Evolutionary conservation across 2,797 vertebrate genomes (phyloP).

Genomic region (Rhynchotus rufescens): DNA sequence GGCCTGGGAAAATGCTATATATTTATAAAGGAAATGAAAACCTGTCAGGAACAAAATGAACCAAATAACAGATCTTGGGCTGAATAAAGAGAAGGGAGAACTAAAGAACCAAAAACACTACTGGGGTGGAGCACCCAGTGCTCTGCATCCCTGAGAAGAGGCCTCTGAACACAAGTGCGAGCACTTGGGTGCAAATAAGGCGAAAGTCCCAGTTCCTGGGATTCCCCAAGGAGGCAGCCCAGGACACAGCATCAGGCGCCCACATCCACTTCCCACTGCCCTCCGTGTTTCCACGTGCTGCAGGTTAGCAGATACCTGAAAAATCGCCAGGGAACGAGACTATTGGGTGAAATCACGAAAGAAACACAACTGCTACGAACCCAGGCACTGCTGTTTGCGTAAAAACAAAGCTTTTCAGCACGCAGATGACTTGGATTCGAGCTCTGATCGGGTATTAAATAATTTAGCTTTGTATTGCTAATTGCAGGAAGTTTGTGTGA

Average conservation of each 20-base stretch:
- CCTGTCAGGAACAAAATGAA: slow-evolving; percentile 68
- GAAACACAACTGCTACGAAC: background rate
- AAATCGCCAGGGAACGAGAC: background rate
- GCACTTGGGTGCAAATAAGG: background rate
- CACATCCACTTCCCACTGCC: background rate
- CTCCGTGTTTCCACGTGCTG: rapidly evolving
- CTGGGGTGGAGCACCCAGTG: background rate
- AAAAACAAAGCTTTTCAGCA: background rate
- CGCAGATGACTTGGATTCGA: background rate
- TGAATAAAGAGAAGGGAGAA: slow-evolving; percentile 58
- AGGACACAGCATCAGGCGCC: too few species aligned
- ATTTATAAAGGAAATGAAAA: slow-evolving; percentile 77
- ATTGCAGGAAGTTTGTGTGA: slow-evolving; percentile 64
- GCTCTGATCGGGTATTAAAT: slow-evolving; percentile 23
- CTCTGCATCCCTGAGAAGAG: background rate
- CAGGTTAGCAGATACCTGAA: background rate
- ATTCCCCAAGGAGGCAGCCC: background rate
- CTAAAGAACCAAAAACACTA: slow-evolving; percentile 4
- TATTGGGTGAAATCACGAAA: background rate
- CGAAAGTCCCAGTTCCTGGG: background rate
- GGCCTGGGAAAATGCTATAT: slow-evolving; percentile 70
- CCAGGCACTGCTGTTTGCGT: background rate
- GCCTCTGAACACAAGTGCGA: background rate
- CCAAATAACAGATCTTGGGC: slow-evolving; percentile 55
- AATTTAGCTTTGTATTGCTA: slow-evolving; percentile 63